phyloP scores from a whole-genome alignment of 1,140 invertebrate genomes.

The Reticulitermes speratus region DNA sequence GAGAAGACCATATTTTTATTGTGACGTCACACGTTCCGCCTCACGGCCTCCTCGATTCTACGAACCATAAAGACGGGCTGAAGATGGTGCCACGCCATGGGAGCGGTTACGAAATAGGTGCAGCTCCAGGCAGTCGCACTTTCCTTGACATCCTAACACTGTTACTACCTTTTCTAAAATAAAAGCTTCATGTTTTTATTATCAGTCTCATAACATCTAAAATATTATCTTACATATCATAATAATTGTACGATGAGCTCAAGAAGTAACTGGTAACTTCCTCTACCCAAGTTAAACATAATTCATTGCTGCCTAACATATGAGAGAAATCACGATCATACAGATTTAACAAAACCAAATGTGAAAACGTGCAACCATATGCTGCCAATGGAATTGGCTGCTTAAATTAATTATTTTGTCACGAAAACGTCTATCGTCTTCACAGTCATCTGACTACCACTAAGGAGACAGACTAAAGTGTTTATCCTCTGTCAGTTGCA shows the following conservation, averaged over 20 bases:
- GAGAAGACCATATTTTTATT: not conserved
- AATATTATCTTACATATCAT: not conserved
- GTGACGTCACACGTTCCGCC: not conserved
- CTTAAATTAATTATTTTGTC: no score
- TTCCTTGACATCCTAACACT: not conserved
- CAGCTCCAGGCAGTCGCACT: not conserved
- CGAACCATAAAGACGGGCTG: constrained; percentile 3
- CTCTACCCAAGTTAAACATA: no score
- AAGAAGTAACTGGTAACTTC: no score
- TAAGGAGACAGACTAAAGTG: no score
- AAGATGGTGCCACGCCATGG: not conserved
- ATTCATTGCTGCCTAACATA: no score
- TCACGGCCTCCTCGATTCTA: not conserved
- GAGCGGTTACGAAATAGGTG: not conserved
- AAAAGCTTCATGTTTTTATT: not conserved
- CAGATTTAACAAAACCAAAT: no score
- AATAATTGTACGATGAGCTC: not conserved
- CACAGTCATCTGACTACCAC: no score
- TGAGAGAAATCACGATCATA: no score
- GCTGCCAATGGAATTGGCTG: no score
- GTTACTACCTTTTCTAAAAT: not conserved
- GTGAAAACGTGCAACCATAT: no score
- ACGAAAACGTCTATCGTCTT: no score
- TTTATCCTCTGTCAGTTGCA: no score
- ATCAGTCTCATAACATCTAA: not conserved